Conservation (phyloP, 2,113 vertebrate species). For the Chloroceryle aenea region DNA sequence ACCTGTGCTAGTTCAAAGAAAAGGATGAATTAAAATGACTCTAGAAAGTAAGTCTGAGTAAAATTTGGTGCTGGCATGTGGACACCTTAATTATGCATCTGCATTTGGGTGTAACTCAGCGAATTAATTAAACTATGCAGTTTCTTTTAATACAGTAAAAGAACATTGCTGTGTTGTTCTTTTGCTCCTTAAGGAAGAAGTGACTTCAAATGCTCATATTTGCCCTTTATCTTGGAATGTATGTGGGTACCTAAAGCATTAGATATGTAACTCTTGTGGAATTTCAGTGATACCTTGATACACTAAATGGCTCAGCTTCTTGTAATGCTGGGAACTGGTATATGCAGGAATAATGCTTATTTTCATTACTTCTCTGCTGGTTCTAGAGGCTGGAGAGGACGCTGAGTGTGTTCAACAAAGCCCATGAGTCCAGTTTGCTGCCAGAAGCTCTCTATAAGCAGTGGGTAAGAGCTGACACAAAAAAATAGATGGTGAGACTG, state of each 20-base stretch:
- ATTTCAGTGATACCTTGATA: background rate
- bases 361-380: background rate
- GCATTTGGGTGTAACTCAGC: background rate
- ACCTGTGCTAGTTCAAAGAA: background rate
- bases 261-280: background rate
- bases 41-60: background rate
- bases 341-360: background rate
- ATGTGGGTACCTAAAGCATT: background rate
- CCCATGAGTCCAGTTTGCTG: slow-evolving; percentile 81
- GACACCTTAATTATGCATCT: background rate
- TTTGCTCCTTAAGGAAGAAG: background rate
- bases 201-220: background rate
- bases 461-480: slow-evolving; percentile 83
- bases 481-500: background rate
- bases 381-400: slow-evolving; percentile 86
- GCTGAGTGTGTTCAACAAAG: slow-evolving; percentile 79
- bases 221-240: background rate
- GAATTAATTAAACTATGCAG: background rate
- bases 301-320: background rate
- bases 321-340: background rate
- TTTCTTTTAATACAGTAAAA: background rate
- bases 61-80: background rate
- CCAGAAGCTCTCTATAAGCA: slow-evolving; percentile 85
- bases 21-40: background rate
- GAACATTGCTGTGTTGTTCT: background rate